Percentiles rank a stretch among this genome's conserved stretches.
These are phyloP conservation scores for Anguilla pacifica DNA, from an alignment of 2,797 vertebrate genomes.

Conservation along the genomic window DNA sequence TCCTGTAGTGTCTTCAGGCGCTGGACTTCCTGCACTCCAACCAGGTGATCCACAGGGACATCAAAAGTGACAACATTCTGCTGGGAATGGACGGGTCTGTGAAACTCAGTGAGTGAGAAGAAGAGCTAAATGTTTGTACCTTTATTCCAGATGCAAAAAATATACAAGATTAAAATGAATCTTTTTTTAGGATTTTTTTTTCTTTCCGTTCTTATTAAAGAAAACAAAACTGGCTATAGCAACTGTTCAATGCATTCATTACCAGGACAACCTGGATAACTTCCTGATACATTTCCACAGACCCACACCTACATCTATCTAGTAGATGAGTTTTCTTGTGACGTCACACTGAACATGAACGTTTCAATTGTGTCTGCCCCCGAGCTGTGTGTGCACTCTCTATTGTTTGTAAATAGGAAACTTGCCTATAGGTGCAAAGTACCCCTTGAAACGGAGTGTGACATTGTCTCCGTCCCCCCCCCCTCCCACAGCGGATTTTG, in stretches of 20 bases:
- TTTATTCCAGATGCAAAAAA: neutral
- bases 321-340: no score
- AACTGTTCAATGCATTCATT: neutral
- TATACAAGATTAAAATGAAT: neutral
- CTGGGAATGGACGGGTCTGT: slow-evolving; percentile 97
- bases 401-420: no score
- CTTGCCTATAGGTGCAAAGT: neutral
- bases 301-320: no score
- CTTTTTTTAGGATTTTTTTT: neutral
- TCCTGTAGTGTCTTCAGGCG: slow-evolving; percentile 92
- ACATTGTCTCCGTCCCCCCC: slow-evolving; percentile 23
- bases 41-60: slow-evolving; percentile 98
- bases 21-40: slow-evolving; percentile 98
- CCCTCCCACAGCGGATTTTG: slow-evolving; percentile 81
- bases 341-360: no score
- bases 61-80: slow-evolving; percentile 98
- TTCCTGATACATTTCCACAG: no score
- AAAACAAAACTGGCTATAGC: neutral
- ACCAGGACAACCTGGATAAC: neutral
- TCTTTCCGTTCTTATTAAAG: neutral
- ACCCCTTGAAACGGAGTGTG: neutral
- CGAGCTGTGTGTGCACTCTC: no score
- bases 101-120: slow-evolving; percentile 86
- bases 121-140: neutral
- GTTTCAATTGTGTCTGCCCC: no score